Base-by-base conservation (phyloP, 2,113 vertebrate genomes). In the Phocoena phocoena region DNA sequence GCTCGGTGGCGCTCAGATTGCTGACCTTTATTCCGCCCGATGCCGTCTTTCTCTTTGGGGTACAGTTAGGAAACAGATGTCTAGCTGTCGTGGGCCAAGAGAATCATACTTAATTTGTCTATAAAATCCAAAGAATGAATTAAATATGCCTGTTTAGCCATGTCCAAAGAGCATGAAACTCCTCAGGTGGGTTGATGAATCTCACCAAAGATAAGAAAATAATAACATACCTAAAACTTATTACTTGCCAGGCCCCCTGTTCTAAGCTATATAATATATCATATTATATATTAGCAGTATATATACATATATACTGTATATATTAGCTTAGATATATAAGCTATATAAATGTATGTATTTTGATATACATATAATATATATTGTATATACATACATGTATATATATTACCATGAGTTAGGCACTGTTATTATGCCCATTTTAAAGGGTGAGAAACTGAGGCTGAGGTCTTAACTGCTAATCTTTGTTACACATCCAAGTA, bases 51-150 rank as follows among this genome's bases (percentile, higher is more conserved):
- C 47, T 88, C 2, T 74, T 74, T 63, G 38, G 90, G 71, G 68
- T 33, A 21, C 26, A 62, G 9, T 74, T 77, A 81, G 80, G 36
- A 97, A 70, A 63, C 20, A 31, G 15, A 47, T 92, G 53, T 95
- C 70, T 47, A 58, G 21, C 38, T n/a, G 3, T 93, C 8, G 0
- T 20, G 41, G 33, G 36, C 36, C 53, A 95, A 90, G 84, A 68
- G 47, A 71, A 63, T 58, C 36, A 65, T 79, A 63, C 74, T 74
- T 93, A 84, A 65, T 91, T 87, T 98, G 31, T 88, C 47, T 71
- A 28, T 95, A 81, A 94, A 85, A 79, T 76, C 26, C 41, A 63
- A 74, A 81, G 41, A 84, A 97, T 90, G 68, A 81, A 93, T 91
- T 55, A 63, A 94, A 91, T 50, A 73, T 63, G 33, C 33, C 23